These are phyloP conservation scores for Nyctalus aviator DNA, from an alignment of 2,797 vertebrate genomes.

Conservation along the genomic window DNA sequence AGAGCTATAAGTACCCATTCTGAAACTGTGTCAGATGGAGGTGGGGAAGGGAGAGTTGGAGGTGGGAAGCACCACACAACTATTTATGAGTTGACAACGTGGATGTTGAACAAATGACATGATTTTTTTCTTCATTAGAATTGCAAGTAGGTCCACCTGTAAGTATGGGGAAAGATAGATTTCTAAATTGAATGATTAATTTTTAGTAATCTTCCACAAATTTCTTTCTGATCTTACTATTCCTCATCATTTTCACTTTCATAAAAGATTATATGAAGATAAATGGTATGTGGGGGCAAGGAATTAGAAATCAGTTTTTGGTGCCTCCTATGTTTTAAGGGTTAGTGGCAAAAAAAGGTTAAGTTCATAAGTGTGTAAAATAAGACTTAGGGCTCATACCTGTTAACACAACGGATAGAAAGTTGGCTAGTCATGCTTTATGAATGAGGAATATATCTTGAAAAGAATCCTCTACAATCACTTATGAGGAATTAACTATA, in stretches of 20 bases:
- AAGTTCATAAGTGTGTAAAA: slow-evolving; percentile 5
- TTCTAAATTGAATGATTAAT: slow-evolving; percentile 32
- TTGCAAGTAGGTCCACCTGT: not conserved
- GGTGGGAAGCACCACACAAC: not conserved
- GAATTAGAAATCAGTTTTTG: not conserved
- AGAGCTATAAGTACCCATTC: not conserved
- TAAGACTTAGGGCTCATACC: not conserved
- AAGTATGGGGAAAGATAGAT: not conserved
- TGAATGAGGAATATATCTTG: not conserved
- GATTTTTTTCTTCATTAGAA: slow-evolving; percentile 44
- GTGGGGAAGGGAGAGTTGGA: not conserved
- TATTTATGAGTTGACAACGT: not conserved
- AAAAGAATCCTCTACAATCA: not conserved
- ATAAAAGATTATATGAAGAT: slow-evolving; percentile 1
- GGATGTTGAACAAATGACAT: not conserved
- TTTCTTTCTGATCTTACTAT: slow-evolving; percentile 34
- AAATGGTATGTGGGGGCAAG: not conserved
- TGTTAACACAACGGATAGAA: not conserved
- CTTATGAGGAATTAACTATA: slow-evolving; percentile 37
- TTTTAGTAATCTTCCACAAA: slow-evolving; percentile 5
- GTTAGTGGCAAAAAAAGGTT: slow-evolving; percentile 11
- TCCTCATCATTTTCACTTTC: slow-evolving; percentile 4
- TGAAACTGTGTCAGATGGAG: not conserved
- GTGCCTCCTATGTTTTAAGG: slow-evolving; percentile 25
- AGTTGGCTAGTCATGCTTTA: not conserved